Evolutionary conservation across 2,888 invertebrate species (phyloP).

Genomic region (Diplazon laetatorius): DNA sequence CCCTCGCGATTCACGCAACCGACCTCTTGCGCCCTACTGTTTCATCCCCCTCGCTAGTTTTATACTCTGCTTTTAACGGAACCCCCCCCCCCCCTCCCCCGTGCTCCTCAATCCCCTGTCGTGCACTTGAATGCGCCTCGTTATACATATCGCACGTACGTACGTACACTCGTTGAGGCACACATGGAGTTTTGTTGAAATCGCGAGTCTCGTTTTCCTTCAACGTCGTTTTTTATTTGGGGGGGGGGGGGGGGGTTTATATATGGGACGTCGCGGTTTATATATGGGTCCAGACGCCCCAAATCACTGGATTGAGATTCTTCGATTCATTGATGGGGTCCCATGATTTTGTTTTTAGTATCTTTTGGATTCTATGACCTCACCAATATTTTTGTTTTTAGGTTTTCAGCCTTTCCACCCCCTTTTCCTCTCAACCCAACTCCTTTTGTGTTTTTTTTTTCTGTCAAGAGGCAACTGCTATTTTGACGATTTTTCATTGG

Average conservation of each 20-base stretch:
- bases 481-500: too few species aligned
- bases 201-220: constrained; percentile 38
- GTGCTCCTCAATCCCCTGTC: too few species aligned
- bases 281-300: constrained; percentile 1
- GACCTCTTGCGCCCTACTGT: constrained; percentile 23
- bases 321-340: too few species aligned
- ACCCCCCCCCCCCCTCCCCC: background rate
- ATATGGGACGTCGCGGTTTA: constrained; percentile 15
- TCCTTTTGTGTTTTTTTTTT: too few species aligned
- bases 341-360: too few species aligned
- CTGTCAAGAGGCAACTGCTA: too few species aligned
- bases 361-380: too few species aligned
- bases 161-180: background rate
- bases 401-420: too few species aligned
- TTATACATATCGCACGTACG: constrained; percentile 13
- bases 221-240: constrained; percentile 31
- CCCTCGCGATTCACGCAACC: constrained; percentile 1
- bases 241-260: background rate
- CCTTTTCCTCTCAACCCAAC: too few species aligned
- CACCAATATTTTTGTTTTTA: too few species aligned
- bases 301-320: too few species aligned
- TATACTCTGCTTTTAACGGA: constrained; percentile 36
- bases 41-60: constrained; percentile 11
- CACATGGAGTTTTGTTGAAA: constrained; percentile 35
- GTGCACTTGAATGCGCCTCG: constrained; percentile 8